Evolutionary conservation across 2,888 invertebrate genomes (phyloP).

Genomic region (Rugalucina vietnamica): DNA sequence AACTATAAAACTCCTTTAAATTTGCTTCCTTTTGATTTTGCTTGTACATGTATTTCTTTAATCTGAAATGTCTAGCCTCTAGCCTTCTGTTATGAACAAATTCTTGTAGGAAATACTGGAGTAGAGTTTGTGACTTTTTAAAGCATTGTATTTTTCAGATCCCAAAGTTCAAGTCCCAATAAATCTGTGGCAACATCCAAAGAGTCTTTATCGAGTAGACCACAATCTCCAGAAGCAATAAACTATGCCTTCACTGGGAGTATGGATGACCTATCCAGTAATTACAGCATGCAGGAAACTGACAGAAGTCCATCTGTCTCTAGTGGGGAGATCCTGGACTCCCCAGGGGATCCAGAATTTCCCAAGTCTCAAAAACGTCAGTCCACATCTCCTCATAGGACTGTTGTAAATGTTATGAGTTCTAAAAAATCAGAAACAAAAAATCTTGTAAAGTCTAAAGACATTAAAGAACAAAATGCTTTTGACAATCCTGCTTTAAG

Average conservation of each 20-base stretch:
- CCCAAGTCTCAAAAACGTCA: slow-evolving; percentile 33
- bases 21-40: no score
- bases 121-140: no score
- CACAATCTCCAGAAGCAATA: slow-evolving; percentile 61
- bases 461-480: slow-evolving; percentile 59
- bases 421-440: slow-evolving; percentile 34
- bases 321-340: slow-evolving; percentile 43
- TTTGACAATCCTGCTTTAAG: slow-evolving; percentile 73
- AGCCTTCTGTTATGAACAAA: no score
- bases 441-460: slow-evolving; percentile 36
- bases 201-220: slow-evolving; percentile 51
- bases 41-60: no score
- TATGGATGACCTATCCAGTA: slow-evolving; percentile 52
- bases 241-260: slow-evolving; percentile 67
- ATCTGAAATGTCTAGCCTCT: no score
- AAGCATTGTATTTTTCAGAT: slow-evolving; percentile 31
- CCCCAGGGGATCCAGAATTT: background rate
- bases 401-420: slow-evolving; percentile 15
- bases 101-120: no score
- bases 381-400: slow-evolving; percentile 52
- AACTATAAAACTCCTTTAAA: no score
- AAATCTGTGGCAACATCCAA: slow-evolving; percentile 51
- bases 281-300: slow-evolving; percentile 25
- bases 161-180: slow-evolving; percentile 48
- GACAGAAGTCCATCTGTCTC: slow-evolving; percentile 53